Conservation (phyloP, 2,888 invertebrate species). For the Drosophila antonietae region DNA sequence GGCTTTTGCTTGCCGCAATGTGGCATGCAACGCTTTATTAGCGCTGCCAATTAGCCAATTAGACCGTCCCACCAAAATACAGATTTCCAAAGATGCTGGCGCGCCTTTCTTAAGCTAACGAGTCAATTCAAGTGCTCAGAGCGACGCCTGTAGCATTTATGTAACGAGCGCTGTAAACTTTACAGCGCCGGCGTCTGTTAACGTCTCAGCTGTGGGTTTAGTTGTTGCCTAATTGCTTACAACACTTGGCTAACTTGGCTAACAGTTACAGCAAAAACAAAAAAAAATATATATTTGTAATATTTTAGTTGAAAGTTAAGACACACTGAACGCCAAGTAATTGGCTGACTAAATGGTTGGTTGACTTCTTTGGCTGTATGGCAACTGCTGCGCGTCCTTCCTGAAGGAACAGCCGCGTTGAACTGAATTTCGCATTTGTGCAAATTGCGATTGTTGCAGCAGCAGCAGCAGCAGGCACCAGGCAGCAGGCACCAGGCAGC, state of each 20-base stretch:
- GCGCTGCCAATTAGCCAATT: constrained; percentile 37
- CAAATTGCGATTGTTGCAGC: constrained; percentile 77
- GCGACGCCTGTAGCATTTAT: constrained; percentile 53
- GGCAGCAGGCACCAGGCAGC: constrained; percentile 16
- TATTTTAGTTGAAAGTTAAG: background rate
- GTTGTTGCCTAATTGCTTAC: constrained; percentile 4
- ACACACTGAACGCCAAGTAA: constrained; percentile 23
- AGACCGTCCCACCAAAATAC: constrained; percentile 10
- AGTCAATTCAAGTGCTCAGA: constrained; percentile 32
- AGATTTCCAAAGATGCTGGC: constrained; percentile 11
- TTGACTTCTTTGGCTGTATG: constrained; percentile 28
- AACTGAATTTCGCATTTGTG: constrained; percentile 80
- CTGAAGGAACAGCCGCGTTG: constrained; percentile 84
- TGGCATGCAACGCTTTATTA: constrained; percentile 26
- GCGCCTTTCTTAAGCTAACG: constrained; percentile 15
- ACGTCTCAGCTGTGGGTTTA: constrained; percentile 4
- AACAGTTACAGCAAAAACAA: constrained; percentile 12
- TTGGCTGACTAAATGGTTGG: constrained; percentile 21
- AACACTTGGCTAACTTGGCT: constrained; percentile 11
- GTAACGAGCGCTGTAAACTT: constrained; percentile 66
- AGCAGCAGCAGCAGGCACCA: constrained; percentile 20
- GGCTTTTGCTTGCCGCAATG: constrained; percentile 10
- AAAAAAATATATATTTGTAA: background rate
- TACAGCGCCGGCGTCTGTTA: constrained; percentile 56
- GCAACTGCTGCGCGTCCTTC: constrained; percentile 80